phyloP scores from a whole-genome alignment of 1,140 invertebrate species.

The Drosophila paulistorum region DNA sequence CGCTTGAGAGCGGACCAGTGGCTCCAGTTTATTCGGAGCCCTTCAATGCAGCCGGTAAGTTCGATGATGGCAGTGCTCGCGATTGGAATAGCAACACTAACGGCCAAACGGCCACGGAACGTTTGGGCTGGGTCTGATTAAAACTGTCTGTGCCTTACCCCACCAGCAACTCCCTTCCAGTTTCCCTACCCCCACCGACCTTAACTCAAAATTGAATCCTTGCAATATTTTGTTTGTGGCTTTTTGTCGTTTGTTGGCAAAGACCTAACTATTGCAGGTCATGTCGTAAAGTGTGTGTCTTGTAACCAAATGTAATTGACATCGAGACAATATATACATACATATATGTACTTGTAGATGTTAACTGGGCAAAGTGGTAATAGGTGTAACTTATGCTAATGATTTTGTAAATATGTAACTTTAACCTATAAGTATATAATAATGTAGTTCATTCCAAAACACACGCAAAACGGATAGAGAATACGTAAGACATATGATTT shows the following conservation, averaged over 20 bases:
- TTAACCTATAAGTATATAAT: too few species aligned
- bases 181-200: too few species aligned
- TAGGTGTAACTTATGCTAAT: not conserved
- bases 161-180: too few species aligned
- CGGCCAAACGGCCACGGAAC: slow-evolving; percentile 20
- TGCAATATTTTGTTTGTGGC: too few species aligned
- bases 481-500: not conserved
- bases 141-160: not conserved
- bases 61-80: slow-evolving; percentile 2
- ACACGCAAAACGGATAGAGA: not conserved
- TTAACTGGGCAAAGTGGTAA: not conserved
- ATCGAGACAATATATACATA: too few species aligned
- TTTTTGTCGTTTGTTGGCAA: too few species aligned
- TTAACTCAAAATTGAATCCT: too few species aligned
- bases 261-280: too few species aligned
- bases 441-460: not conserved
- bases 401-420: too few species aligned
- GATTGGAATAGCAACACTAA: slow-evolving; percentile 27
- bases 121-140: slow-evolving; percentile 17
- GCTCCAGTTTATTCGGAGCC: slow-evolving; percentile 64
- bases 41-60: slow-evolving; percentile 55
- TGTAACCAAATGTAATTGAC: too few species aligned
- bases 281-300: too few species aligned
- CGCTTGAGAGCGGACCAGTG: slow-evolving; percentile 36
- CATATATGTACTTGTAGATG: not conserved